phyloP scores from a whole-genome alignment of 2,113 vertebrate species.

The Plotosus lineatus region DNA sequence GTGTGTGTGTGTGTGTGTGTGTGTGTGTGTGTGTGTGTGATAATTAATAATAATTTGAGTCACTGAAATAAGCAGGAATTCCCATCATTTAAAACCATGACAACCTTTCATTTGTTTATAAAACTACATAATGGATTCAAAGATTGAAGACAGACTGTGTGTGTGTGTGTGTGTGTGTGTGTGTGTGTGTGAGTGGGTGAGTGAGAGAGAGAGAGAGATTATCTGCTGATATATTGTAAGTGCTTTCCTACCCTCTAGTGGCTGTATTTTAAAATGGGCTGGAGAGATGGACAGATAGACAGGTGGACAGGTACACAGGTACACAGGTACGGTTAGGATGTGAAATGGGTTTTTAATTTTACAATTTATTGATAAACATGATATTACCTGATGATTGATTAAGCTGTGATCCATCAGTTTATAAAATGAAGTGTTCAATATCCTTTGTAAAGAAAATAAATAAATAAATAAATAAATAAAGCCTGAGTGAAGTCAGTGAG shows the following conservation, averaged over 20 bases:
- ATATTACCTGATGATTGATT: background rate
- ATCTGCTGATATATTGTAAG: background rate
- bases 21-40: too few species aligned
- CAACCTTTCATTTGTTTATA: background rate
- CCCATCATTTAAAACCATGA: background rate
- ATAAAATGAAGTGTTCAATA: background rate
- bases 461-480: too few species aligned
- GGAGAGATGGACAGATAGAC: background rate
- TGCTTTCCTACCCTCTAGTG: slow-evolving; percentile 42
- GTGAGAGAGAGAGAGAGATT: background rate
- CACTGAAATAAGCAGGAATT: background rate
- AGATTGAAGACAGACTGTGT: background rate
- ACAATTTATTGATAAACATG: background rate
- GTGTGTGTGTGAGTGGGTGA: background rate
- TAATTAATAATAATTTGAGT: background rate
- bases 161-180: background rate
- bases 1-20: too few species aligned
- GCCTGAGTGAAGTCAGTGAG: background rate
- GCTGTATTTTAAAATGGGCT: background rate
- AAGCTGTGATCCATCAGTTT: background rate
- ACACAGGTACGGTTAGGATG: background rate
- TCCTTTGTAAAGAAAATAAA: background rate
- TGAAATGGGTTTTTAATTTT: background rate
- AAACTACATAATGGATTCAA: background rate
- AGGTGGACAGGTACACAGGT: background rate